Evolutionary conservation across 2,797 vertebrate genomes (phyloP), one percentile per base, ranked within the genome.

Genomic region (Mus caroli): DNA sequence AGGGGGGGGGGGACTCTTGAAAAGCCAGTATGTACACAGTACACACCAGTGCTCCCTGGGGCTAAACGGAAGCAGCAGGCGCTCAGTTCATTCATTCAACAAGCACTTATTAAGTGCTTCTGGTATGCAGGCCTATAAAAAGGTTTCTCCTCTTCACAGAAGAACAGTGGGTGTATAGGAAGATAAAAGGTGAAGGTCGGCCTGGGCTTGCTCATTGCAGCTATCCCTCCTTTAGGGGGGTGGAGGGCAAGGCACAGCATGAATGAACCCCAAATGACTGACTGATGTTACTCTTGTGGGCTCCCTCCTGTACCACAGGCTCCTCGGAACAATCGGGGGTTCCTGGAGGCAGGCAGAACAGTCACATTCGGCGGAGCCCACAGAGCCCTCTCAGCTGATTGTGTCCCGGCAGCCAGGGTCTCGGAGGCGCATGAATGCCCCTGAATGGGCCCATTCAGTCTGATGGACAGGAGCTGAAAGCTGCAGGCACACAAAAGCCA

Each of bases 391-490:
- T 97, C 97, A 94, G 96, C 97, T 95, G 98, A 96, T 97, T 97
- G 98, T 98, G 97, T 97, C 97, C 97, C 40, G 95, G 96, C 78
- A 76, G 97, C 95, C 69, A 40, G 94, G 96, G 92, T 96, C 97
- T 97, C 84, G 13, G 97, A 95, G 97, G 93, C 96, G 97, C 96
- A 97, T 97, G 96, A 96, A 97, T 96, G 95, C 96, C 93, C 90
- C 95, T 98, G 98, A 98, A 98, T 98, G 98, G 98, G 96, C 93
- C 96, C 97, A 98, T 98, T 98, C 95, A 98, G 94, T 54, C 95
- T 97, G 98, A 98, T 64, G 94, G 98, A 98, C 98, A 97, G 98
- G 97, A 97, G 97, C 98, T 97, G 98, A 97, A 98, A 98, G 97
- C 98, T 88, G 91, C 88, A 75, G 62, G 93, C 93, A 96, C 97